Evolutionary conservation across 2,113 vertebrate species (phyloP).

Genomic region (Canis aureus): DNA sequence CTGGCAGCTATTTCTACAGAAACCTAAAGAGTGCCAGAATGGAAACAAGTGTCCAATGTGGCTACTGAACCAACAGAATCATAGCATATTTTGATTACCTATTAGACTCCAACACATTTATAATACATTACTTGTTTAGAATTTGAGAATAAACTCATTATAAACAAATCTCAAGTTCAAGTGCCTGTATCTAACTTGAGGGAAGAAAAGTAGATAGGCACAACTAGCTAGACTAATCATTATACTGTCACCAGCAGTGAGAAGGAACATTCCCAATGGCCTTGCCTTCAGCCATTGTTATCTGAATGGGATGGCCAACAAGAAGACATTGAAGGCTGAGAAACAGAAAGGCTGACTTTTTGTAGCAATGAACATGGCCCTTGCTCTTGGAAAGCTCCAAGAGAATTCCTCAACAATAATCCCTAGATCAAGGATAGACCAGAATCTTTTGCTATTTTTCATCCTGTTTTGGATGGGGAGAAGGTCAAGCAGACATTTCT

Average conservation of each 20-base stretch:
- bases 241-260: not conserved
- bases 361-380: not conserved
- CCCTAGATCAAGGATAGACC: not conserved
- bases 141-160: slow-evolving; percentile 57
- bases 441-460: not conserved
- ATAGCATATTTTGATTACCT: slow-evolving; percentile 49
- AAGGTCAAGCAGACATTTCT: not conserved
- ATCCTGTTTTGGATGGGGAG: not conserved
- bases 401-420: not conserved
- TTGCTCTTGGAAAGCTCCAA: not conserved
- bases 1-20: not conserved
- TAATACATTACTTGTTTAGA: slow-evolving; percentile 56
- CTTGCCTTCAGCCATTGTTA: slow-evolving; percentile 25
- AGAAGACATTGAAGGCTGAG: not conserved
- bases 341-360: not conserved
- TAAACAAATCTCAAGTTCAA: slow-evolving; percentile 65
- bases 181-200: slow-evolving; percentile 65
- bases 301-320: not conserved
- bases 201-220: not conserved
- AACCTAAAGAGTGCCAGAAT: not conserved
- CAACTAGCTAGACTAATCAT: not conserved
- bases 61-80: slow-evolving; percentile 5
- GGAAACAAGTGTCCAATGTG: not conserved
- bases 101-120: not conserved
- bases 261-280: not conserved